Percentiles rank a stretch among this genome's conserved stretches.
Evolutionary conservation across 2,888 invertebrate genomes (phyloP).

Genomic region (Hybos culiciformis): DNA sequence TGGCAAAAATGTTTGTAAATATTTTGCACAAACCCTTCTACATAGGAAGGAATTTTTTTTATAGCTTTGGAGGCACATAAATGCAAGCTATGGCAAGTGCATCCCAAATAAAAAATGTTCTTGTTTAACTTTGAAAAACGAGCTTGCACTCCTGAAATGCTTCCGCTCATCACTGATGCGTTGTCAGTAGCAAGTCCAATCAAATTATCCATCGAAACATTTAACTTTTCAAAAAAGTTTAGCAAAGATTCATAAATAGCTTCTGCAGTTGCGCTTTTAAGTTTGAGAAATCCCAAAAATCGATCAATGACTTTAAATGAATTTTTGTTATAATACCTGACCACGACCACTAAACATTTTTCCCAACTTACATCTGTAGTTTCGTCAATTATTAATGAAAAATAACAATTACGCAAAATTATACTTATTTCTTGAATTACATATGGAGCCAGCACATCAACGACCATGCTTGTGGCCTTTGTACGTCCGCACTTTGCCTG

Average conservation of each 20-base stretch:
- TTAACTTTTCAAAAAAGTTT: slow-evolving; percentile 3
- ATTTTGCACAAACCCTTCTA: slow-evolving; percentile 18
- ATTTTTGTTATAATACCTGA: slow-evolving; percentile 9
- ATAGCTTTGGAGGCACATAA: slow-evolving; percentile 19
- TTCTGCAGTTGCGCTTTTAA: slow-evolving; percentile 2
- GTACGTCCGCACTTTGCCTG: too few relatives aligned
- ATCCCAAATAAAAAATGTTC: slow-evolving; percentile 18
- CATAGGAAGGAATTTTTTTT: slow-evolving; percentile 15
- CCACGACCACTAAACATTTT: slow-evolving; percentile 9
- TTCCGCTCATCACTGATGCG: slow-evolving; percentile 20
- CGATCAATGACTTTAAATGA: slow-evolving; percentile 4
- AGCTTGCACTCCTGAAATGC: slow-evolving; percentile 15
- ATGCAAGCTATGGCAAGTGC: slow-evolving; percentile 20
- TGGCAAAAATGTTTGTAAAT: slow-evolving; percentile 19
- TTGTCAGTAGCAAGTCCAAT: slow-evolving; percentile 21
- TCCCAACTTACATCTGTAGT: slow-evolving; percentile 8
- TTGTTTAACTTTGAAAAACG: slow-evolving; percentile 14
- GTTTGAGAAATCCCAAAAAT: slow-evolving; percentile 6
- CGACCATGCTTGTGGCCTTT: not conserved
- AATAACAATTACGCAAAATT: not conserved
- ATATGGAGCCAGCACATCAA: not conserved
- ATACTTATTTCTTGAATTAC: not conserved
- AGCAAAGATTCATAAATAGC: slow-evolving; percentile 6
- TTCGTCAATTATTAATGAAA: slow-evolving; percentile 10
- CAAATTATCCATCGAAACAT: slow-evolving; percentile 14